Evolutionary conservation across 2,797 vertebrate genomes (phyloP).

Genomic region (Loris lydekkerianus): DNA sequence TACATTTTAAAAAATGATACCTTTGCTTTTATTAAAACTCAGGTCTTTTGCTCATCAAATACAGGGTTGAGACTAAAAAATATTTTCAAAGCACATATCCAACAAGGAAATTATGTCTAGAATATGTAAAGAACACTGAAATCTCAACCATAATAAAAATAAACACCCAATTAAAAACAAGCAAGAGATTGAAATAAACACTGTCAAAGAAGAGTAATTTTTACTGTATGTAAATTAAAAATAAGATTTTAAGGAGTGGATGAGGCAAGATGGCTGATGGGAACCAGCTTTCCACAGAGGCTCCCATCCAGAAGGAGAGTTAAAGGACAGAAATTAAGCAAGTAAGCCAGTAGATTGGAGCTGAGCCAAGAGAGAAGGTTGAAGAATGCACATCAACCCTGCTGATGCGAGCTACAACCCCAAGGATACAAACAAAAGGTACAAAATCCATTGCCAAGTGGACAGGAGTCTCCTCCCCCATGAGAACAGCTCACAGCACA

Average conservation of each 20-base stretch:
- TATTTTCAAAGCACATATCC: slow-evolving; percentile 37
- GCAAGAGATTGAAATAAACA: slow-evolving; percentile 14
- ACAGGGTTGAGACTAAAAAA: neutral
- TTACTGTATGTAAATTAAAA: slow-evolving; percentile 44
- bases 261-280: no score
- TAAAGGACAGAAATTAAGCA: no score
- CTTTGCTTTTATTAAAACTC: slow-evolving; percentile 26
- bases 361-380: no score
- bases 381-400: no score
- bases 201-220: neutral
- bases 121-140: neutral
- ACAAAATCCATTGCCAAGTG: no score
- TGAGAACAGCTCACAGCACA: no score
- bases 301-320: no score
- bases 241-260: neutral
- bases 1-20: neutral
- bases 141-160: slow-evolving; percentile 30
- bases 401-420: no score
- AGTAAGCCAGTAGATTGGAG: no score
- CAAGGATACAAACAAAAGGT: no score
- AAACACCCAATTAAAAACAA: neutral
- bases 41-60: slow-evolving; percentile 52
- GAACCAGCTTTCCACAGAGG: no score
- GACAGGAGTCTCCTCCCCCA: no score
- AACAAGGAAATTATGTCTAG: neutral